Conservation (phyloP, 2,888 invertebrate species). For the Trilocha varians region DNA sequence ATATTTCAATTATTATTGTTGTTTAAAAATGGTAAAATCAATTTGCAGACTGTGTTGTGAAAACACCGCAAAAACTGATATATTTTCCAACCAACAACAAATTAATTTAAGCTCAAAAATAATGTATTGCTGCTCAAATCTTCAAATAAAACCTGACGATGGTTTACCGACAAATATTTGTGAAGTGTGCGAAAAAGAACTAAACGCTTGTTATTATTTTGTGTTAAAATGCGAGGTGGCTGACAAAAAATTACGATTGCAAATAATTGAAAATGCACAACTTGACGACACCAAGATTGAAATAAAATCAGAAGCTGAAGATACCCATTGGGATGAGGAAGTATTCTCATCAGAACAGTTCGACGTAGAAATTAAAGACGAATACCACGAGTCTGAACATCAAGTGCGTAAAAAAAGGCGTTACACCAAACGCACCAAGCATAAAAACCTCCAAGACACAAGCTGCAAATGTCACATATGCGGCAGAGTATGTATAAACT, state of each 20-base stretch:
- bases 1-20: no score
- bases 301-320: conserved; percentile 30
- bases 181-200: conserved; percentile 29
- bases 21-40: conserved; percentile 31
- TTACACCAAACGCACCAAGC: conserved; percentile 20
- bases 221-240: conserved; percentile 41
- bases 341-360: not conserved
- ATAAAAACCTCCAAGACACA: conserved; percentile 8
- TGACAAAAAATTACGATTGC: conserved; percentile 34
- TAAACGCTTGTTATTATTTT: conserved; percentile 36
- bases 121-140: conserved; percentile 38
- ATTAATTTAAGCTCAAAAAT: conserved; percentile 30
- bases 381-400: conserved; percentile 8
- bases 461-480: conserved; percentile 33
- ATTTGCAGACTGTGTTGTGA: conserved; percentile 43
- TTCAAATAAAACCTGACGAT: conserved; percentile 34
- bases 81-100: conserved; percentile 25
- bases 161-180: conserved; percentile 42
- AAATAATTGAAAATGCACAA: conserved; percentile 6
- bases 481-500: conserved; percentile 29
- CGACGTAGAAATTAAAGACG: conserved; percentile 12
- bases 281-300: conserved; percentile 11
- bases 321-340: conserved; percentile 16
- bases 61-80: conserved; percentile 26
- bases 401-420: conserved; percentile 12